Evolutionary conservation across 2,113 vertebrate species (phyloP), one percentile per base, ranked within the genome.

Genomic region (Gobio gobio): DNA sequence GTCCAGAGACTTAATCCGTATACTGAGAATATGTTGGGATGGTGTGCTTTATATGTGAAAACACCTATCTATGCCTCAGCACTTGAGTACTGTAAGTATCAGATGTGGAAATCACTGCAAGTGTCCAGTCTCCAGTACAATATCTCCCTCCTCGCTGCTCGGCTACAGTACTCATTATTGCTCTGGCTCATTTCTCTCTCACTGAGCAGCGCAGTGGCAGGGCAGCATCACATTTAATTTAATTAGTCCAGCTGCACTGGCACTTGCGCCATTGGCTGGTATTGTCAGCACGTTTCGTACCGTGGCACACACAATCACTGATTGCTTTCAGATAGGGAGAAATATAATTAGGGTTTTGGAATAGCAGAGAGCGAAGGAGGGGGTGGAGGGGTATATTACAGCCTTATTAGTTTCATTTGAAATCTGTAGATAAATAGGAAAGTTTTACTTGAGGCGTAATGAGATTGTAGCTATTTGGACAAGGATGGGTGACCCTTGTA

Each of bases 381-480:
- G 72, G 82, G 26, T 83, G 82, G 94, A 94, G 95, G 96, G 96
- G 96, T 95, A 95, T 64, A 63, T 86, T 94, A 95, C 95, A 96
- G 96, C 96, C 96, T 97, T 97, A 97, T 97, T 97, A 97, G 96
- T 96, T 97, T 97, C 95, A 96, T 97, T 97, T 97, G 95, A 97
- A 97, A 96, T 96, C 96, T 96, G 95, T 95, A 97, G 96, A 97
- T 97, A 96, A 97, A 97, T 96, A 96, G 95, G 96, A 96, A 96
- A 96, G 94, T 96, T 96, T 96, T 96, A 96, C 96, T 96, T 96
- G 95, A 96, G 95, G 94, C 96, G 95, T 97, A 97, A 97, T 97
- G 96, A 97, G 96, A 97, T 97, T 97, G 96, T 96, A 95, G 95
- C 96, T 97, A 96, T 97, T 96, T 96, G 96, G 95, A 94, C 92